These are phyloP conservation scores for Porites lutea DNA, from an alignment of 64 coral and sea anemone genomes.

Conservation along the genomic window DNA sequence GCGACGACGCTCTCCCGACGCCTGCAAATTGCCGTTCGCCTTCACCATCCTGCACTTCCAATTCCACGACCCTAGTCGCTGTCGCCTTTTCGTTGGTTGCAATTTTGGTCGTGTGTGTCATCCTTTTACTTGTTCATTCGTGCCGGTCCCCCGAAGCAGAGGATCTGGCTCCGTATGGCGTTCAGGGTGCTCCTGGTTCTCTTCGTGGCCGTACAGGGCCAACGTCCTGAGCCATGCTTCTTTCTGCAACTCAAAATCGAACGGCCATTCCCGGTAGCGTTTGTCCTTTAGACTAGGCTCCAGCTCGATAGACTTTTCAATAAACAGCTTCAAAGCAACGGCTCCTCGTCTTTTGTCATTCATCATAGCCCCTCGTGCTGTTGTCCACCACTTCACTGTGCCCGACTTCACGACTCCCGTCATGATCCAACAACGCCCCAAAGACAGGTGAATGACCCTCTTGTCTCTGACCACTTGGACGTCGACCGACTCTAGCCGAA, in stretches of 20 bases:
- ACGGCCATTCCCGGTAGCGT: not conserved
- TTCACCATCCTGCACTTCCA: not conserved
- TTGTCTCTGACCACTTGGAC: too few species aligned
- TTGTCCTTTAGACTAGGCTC: not conserved
- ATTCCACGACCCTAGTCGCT: not conserved
- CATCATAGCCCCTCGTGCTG: not conserved
- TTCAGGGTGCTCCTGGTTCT: not conserved
- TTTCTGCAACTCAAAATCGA: not conserved
- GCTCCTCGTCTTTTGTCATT: not conserved
- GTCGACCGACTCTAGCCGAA: not conserved
- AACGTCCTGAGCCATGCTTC: not conserved
- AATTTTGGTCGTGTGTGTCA: not conserved
- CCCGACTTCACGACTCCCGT: not conserved
- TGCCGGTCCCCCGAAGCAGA: not conserved
- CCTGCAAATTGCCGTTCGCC: not conserved
- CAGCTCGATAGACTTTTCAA: not conserved
- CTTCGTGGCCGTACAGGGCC: not conserved
- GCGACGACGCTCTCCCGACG: not conserved
- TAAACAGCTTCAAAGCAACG: not conserved
- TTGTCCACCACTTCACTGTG: not conserved
- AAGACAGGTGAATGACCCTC: not conserved
- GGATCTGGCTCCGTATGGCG: not conserved
- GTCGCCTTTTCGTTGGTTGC: not conserved
- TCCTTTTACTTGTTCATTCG: not conserved
- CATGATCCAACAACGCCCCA: not conserved